Base-by-base conservation (phyloP, 1,140 invertebrate species). In the Acromyrmex charruanus region DNA sequence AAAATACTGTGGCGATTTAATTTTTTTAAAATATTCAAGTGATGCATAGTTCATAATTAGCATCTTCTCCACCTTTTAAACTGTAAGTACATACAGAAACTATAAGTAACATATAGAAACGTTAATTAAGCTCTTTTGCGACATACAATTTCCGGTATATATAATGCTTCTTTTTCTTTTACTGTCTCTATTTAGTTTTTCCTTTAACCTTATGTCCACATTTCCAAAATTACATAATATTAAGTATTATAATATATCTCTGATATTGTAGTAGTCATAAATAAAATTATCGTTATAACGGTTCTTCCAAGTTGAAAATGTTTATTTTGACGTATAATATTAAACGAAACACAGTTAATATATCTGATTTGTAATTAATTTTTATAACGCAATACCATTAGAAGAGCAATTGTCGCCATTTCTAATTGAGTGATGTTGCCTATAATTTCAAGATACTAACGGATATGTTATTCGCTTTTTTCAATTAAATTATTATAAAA, bases 11-110 rank as follows among this genome's bases (percentile, higher is more conserved):
- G 7, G 25, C 25, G 18, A 81, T 81, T 82, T 31, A 58, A 39
- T 35, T 71, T 31, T 69, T 81, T 81, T 2, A 0, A 35, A 66
- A 44, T 55, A 5, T 31, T 81, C 10, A 1, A 55, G 31, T 66
- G 25, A 16, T n/a, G 7, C 25, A 35, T 21, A 39, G 18, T 74
- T 39, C 12, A 61, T 82, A 82, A 82, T 82, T 82, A 82, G 6
- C 21, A 16, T 59, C 10, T 44, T 82, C 7, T 72, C 2, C 0
- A 14, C 1, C 0, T 58, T 4, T 69, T 39, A 16, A n/a, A 81
- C 35, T 0, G 21, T 68, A 68, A 14, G 25, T 44, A 44, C 39
- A 0, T 44, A 44, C 39, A 9, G 9, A 51, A 51, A 51, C 14
- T 16, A 16, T 44, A 63, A 5, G n/a, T 65, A 31, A 31, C 25